Conservation (phyloP, 35 echinoderm and acorn worm genomes). For the Patiria miniata region DNA sequence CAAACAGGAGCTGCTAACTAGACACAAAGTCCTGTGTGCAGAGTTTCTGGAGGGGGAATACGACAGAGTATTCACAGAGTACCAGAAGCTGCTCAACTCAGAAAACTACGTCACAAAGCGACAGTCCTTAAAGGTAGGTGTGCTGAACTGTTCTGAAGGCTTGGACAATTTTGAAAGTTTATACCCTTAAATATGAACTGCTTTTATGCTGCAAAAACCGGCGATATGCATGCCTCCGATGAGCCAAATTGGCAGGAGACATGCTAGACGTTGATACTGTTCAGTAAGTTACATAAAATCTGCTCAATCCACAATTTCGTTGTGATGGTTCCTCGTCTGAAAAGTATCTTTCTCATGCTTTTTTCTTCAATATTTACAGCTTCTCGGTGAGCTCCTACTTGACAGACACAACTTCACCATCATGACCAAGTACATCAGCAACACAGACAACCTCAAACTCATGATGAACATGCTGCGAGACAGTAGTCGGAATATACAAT, state of each 20-base stretch:
- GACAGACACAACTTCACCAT: conserved; percentile 97
- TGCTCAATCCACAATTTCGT: no score
- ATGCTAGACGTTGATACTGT: no score
- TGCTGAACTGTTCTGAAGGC: no score
- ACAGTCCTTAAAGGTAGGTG: conserved; percentile 79
- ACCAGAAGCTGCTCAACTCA: conserved; percentile 86
- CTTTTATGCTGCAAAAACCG: no score
- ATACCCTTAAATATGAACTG: no score
- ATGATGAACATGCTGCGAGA: conserved; percentile 98
- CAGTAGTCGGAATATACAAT: conserved; percentile 95
- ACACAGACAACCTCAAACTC: conserved; percentile 94
- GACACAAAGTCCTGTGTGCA: conserved; percentile 84
- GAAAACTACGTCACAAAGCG: conserved; percentile 95
- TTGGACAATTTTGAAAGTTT: no score
- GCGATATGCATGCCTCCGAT: no score
- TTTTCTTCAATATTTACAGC: conserved; percentile 22
- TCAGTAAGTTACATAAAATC: no score
- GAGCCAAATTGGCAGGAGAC: no score
- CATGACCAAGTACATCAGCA: conserved; percentile 99
- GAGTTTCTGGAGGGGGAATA: conserved; percentile 89
- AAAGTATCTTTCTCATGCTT: no score
- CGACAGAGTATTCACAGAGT: conserved; percentile 75
- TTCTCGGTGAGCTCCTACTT: conserved; percentile 93
- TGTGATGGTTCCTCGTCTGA: no score
- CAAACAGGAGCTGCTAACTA: conserved; percentile 86